These are phyloP conservation scores for Yponomeuta cagnagella DNA, from an alignment of 2,888 invertebrate genomes.

Conservation along the genomic window DNA sequence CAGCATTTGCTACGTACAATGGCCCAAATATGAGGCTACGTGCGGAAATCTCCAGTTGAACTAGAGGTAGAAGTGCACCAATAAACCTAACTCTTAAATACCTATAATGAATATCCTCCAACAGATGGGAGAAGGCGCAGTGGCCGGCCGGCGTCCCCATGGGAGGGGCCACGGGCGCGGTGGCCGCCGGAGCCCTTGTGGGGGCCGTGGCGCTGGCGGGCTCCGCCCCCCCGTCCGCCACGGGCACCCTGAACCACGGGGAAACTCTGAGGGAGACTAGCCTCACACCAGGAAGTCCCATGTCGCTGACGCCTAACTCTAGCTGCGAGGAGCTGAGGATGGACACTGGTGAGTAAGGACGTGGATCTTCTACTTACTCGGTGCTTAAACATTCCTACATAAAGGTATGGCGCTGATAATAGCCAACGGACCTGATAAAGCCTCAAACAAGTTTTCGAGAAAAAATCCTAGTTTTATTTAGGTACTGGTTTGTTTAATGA, in stretches of 20 bases:
- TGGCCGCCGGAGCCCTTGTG: constrained; percentile 60
- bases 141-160: constrained; percentile 53
- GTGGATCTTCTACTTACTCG: not conserved
- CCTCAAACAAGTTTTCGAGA: too few relatives aligned
- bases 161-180: constrained; percentile 59
- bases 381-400: too few relatives aligned
- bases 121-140: constrained; percentile 87
- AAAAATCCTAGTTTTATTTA: too few relatives aligned
- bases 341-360: constrained; percentile 43
- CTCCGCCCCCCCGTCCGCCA: constrained; percentile 58
- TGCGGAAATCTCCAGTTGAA: too few relatives aligned
- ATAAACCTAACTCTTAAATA: too few relatives aligned
- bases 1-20: too few relatives aligned
- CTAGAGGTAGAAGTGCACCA: too few relatives aligned
- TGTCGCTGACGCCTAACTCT: constrained; percentile 82
- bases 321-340: constrained; percentile 81
- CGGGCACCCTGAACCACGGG: constrained; percentile 38
- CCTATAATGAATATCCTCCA: not conserved
- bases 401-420: too few relatives aligned
- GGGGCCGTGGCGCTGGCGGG: constrained; percentile 70
- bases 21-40: too few relatives aligned
- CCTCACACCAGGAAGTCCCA: constrained; percentile 76
- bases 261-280: constrained; percentile 68
- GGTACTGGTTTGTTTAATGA: too few relatives aligned
- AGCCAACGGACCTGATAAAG: too few relatives aligned